Evolutionary conservation across 2,888 invertebrate genomes (phyloP).

Genomic region (Blastobasis adustella): DNA sequence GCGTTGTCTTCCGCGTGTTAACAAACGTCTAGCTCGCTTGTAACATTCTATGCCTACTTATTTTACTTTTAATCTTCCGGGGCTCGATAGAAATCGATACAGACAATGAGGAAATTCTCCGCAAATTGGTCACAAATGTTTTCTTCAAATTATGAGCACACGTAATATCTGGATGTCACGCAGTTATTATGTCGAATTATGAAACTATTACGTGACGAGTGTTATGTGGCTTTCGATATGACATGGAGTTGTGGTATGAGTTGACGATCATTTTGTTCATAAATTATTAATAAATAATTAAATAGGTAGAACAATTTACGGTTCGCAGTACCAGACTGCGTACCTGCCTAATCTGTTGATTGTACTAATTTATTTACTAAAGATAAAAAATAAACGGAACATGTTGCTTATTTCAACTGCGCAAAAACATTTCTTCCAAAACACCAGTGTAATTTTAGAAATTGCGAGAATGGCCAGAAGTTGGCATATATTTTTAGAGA

Average conservation of each 20-base stretch:
- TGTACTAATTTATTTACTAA: background rate
- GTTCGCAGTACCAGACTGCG: background rate
- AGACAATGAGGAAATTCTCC: no score
- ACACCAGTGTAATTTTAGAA: conserved; percentile 9
- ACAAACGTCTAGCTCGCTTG: conserved; percentile 7
- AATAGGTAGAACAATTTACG: background rate
- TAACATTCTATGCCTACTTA: background rate
- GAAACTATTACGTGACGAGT: background rate
- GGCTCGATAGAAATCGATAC: no score
- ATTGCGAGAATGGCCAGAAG: conserved; percentile 12
- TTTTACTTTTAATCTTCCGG: background rate
- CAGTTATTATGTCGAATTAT: background rate
- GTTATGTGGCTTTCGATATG: no score
- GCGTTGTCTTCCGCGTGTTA: conserved; percentile 47
- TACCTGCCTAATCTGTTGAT: background rate
- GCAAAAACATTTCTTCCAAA: conserved; percentile 9
- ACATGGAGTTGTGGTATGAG: no score
- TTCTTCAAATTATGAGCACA: no score
- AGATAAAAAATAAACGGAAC: background rate
- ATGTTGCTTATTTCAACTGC: conserved; percentile 1
- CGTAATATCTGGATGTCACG: background rate
- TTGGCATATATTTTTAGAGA: conserved; percentile 3
- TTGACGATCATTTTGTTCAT: background rate
- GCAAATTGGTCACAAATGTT: no score
- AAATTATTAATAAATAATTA: background rate